A percentile compares a stretch with the other conserved stretches of the same genome.
These are phyloP conservation scores for Aphelenchoides fujianensis DNA, from an alignment of 1,140 invertebrate species.

Conservation along the genomic window DNA sequence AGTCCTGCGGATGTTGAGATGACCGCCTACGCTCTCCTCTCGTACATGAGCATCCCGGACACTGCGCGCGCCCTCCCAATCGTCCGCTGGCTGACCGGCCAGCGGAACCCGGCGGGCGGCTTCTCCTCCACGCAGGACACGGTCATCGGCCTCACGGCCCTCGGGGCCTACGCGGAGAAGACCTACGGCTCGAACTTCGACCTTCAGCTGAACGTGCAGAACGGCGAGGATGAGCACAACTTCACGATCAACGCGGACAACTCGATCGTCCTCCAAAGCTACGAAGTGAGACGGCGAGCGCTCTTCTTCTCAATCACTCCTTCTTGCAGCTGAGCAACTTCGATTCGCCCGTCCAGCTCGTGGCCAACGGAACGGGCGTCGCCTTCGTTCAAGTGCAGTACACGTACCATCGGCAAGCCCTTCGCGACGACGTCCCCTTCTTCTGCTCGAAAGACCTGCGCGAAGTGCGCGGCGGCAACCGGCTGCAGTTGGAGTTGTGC, in stretches of 20 bases:
- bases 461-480: conserved; percentile 54
- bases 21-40: conserved; percentile 73
- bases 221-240: conserved; percentile 39
- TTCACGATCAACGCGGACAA: conserved; percentile 55
- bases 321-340: conserved; percentile 47
- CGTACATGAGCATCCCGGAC: conserved; percentile 68
- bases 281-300: conserved; percentile 39
- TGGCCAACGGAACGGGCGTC: conserved; percentile 51
- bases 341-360: conserved; percentile 45
- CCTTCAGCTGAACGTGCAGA: conserved; percentile 46
- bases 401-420: conserved; percentile 51
- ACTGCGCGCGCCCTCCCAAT: conserved; percentile 73
- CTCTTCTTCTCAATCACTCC: not conserved
- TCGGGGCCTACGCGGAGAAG: conserved; percentile 62
- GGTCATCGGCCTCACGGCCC: conserved; percentile 65
- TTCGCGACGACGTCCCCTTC: conserved; percentile 57
- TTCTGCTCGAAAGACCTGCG: conserved; percentile 55
- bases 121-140: conserved; percentile 69
- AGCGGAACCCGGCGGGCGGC: conserved; percentile 77
- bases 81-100: conserved; percentile 77
- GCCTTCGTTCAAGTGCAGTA: conserved; percentile 60
- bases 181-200: conserved; percentile 52
- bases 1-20: conserved; percentile 80
- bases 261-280: conserved; percentile 59
- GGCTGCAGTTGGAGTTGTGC: conserved; percentile 57